Conservation (phyloP, 2,888 invertebrate species). For the Rhyacophila evoluta region DNA sequence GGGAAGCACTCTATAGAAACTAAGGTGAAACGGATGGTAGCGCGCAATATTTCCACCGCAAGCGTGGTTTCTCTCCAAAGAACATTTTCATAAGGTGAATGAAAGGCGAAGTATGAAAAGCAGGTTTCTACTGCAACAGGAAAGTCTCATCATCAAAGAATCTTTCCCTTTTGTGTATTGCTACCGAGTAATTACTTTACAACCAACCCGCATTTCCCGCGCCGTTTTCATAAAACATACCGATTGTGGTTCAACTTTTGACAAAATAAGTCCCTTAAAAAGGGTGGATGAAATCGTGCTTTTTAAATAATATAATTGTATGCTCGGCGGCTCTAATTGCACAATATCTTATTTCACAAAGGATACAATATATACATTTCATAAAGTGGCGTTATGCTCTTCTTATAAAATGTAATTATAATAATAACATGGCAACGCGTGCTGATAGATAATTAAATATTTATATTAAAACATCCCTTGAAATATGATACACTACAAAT, state of each 20-base stretch:
- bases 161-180: conserved; percentile 29
- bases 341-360: too few species aligned
- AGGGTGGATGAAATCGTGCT: background rate
- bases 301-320: too few species aligned
- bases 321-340: too few species aligned
- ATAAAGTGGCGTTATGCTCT: too few species aligned
- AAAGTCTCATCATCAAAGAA: conserved; percentile 46
- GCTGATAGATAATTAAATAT: too few species aligned
- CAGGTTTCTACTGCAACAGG: conserved; percentile 7
- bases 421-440: too few species aligned
- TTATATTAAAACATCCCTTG: too few species aligned
- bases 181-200: conserved; percentile 50
- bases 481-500: too few species aligned
- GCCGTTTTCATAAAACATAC: conserved; percentile 1
- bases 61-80: conserved; percentile 43
- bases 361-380: too few species aligned
- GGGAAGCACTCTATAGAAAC: conserved; percentile 10
- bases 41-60: conserved; percentile 40
- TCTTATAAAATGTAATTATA: too few species aligned
- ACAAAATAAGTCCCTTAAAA: conserved; percentile 1
- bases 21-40: conserved; percentile 23
- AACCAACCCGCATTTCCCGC: background rate
- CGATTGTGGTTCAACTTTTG: background rate
- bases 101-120: conserved; percentile 41
- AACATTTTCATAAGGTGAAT: conserved; percentile 52